Percentiles rank a stretch among this genome's conserved stretches.
Evolutionary conservation across 2,888 invertebrate genomes (phyloP).

Genomic region (Steinernema scapterisci): DNA sequence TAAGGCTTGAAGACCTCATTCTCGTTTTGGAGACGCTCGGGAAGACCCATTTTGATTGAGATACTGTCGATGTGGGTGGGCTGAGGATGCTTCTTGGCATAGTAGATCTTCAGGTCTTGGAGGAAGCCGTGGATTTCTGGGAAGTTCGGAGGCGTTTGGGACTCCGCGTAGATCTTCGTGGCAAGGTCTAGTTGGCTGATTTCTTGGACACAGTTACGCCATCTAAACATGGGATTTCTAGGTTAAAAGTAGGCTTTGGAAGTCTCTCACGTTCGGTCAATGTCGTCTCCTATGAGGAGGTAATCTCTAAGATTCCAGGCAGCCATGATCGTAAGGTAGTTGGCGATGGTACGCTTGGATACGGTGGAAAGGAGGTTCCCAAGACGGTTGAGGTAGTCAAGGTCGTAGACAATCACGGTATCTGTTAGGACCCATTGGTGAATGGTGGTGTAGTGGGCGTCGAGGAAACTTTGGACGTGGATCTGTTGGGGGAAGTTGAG

Average conservation of each 20-base stretch:
- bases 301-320: constrained; percentile 4
- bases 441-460: constrained; percentile 9
- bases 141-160: not conserved
- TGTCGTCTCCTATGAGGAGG: constrained; percentile 17
- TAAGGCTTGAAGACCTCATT: not conserved
- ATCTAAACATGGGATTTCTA: not conserved
- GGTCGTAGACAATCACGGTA: not conserved
- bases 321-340: constrained; percentile 17
- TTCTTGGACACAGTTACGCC: constrained; percentile 8
- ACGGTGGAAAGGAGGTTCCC: not conserved
- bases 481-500: not conserved
- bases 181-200: constrained; percentile 1
- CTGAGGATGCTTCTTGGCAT: not conserved
- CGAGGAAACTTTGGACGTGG: constrained; percentile 14
- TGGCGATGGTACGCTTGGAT: not conserved
- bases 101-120: not conserved
- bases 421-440: constrained; percentile 9
- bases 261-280: not conserved
- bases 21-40: constrained; percentile 1
- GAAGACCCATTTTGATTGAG: constrained; percentile 10
- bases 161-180: constrained; percentile 1
- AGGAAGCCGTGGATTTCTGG: not conserved
- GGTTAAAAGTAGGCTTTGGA: not conserved
- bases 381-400: constrained; percentile 2
- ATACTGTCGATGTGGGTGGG: not conserved